These are phyloP conservation scores for Solenodon paradoxus DNA, from an alignment of 2,113 vertebrate genomes.

Conservation along the genomic window DNA sequence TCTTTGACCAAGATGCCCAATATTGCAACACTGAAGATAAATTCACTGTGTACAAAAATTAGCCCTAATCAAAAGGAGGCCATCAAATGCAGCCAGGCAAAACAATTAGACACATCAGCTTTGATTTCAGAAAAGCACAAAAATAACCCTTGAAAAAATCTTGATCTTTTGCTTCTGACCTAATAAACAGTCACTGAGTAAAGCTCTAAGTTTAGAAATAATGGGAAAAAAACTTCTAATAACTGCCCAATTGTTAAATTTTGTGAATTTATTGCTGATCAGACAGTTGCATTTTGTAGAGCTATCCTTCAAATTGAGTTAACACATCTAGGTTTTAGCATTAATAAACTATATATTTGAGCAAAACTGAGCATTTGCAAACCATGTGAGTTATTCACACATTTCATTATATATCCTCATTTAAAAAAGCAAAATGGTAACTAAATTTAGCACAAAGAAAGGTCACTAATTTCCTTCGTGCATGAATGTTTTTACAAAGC, in stretches of 20 bases:
- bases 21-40: neutral
- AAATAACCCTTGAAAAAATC: neutral
- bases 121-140: neutral
- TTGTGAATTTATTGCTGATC: neutral
- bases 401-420: neutral
- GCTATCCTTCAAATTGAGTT: neutral
- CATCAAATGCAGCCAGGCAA: neutral
- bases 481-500: conserved; percentile 61
- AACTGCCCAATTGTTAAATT: neutral
- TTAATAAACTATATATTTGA: neutral
- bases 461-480: conserved; percentile 50
- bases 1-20: neutral
- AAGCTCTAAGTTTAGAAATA: neutral
- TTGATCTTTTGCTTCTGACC: neutral
- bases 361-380: neutral
- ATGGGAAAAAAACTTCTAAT: neutral
- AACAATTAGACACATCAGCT: neutral
- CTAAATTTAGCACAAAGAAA: conserved; percentile 51
- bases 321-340: neutral
- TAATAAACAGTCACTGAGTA: neutral
- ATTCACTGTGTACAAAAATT: neutral
- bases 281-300: neutral
- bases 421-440: neutral
- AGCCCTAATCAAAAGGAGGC: neutral
- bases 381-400: neutral